Conservation (phyloP, 2,888 invertebrate genomes). For the Sesia apiformis region DNA sequence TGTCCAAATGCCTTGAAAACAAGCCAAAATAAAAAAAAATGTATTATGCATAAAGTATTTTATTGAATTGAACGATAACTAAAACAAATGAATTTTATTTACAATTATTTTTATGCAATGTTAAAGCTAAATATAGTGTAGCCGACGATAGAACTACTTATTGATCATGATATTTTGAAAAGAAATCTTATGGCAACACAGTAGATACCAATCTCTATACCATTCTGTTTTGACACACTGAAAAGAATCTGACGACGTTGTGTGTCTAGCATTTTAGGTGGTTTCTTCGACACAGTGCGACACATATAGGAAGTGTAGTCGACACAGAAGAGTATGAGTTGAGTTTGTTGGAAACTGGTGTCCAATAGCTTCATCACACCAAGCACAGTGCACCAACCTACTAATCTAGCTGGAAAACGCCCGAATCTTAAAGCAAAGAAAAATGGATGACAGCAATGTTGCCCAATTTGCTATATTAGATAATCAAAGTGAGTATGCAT, state of each 20-base stretch:
- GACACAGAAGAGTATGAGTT: background rate
- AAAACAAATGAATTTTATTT: too few species aligned
- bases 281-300: background rate
- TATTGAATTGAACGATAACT: too few species aligned
- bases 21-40: too few species aligned
- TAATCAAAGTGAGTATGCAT: conserved; percentile 34
- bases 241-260: background rate
- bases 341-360: background rate
- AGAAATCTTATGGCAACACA: too few species aligned
- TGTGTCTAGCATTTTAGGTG: background rate
- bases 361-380: background rate
- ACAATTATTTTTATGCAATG: too few species aligned
- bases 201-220: too few species aligned
- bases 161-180: too few species aligned
- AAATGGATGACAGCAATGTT: conserved; percentile 48
- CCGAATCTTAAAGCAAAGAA: conserved; percentile 5
- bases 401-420: conserved; percentile 17
- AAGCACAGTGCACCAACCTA: conserved; percentile 5
- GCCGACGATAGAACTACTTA: too few species aligned
- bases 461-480: conserved; percentile 47
- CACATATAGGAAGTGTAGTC: background rate
- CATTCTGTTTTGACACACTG: too few species aligned
- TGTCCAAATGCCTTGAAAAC: too few species aligned
- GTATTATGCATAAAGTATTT: too few species aligned
- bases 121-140: too few species aligned